phyloP scores from a whole-genome alignment of 64 coral and sea anemone species.

The Pachyseris speciosa region DNA sequence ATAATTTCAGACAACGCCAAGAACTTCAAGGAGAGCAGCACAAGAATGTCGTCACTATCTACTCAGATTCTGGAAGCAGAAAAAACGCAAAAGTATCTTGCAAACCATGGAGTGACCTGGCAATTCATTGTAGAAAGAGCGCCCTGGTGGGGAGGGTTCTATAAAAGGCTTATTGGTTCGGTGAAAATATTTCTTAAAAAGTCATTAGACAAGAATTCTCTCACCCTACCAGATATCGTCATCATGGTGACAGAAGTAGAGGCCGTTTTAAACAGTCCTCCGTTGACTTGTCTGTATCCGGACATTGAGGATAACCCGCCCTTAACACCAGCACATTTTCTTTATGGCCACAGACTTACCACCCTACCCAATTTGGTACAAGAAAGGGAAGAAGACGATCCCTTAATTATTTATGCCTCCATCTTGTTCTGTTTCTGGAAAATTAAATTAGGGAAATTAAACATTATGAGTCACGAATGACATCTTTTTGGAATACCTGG shows the following conservation, averaged over 20 bases:
- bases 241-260: slow-evolving; percentile 17
- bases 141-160: slow-evolving; percentile 1
- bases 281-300: slow-evolving; percentile 14
- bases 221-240: neutral
- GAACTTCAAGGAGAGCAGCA: neutral
- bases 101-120: slow-evolving; percentile 1
- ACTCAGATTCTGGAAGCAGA: neutral
- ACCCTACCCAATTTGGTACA: too few relatives aligned
- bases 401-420: too few relatives aligned
- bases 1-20: slow-evolving; percentile 58
- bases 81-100: neutral
- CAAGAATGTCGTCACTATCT: neutral
- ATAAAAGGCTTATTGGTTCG: neutral
- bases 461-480: too few relatives aligned
- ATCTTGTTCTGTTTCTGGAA: too few relatives aligned
- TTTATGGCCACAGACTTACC: too few relatives aligned
- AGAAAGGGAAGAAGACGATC: too few relatives aligned
- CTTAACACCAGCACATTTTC: too few relatives aligned
- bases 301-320: too few relatives aligned
- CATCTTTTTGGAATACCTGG: too few relatives aligned
- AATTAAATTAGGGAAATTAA: too few relatives aligned
- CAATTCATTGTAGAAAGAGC: neutral
- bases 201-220: neutral
- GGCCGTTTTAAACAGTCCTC: slow-evolving; percentile 18
- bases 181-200: too few relatives aligned